Conservation (phyloP, 2,113 vertebrate species). For the Ceyx margarethae region DNA sequence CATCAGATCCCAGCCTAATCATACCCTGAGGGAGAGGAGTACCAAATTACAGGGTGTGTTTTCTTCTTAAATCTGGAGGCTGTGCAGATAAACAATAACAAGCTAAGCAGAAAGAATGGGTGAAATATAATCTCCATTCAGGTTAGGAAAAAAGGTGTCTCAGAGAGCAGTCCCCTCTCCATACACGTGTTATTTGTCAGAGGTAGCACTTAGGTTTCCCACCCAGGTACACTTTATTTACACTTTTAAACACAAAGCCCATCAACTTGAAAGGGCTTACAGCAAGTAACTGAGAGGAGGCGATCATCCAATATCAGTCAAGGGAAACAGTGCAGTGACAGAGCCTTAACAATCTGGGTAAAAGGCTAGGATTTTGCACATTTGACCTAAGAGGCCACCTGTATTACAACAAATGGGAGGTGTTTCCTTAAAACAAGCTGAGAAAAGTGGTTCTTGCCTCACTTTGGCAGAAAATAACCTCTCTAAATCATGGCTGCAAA, state of each 20-base stretch:
- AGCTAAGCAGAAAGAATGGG: background rate
- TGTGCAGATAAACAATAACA: constrained; percentile 27
- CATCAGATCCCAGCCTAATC: constrained; percentile 28
- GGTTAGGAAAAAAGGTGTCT: constrained; percentile 17
- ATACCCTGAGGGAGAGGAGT: constrained; percentile 29
- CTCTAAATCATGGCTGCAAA: background rate
- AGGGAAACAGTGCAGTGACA: constrained; percentile 30
- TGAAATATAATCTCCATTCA: constrained; percentile 22
- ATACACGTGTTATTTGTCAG: constrained; percentile 31
- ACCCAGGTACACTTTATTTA: constrained; percentile 17
- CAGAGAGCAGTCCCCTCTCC: background rate
- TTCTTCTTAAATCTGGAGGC: background rate
- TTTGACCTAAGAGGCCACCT: constrained; percentile 37
- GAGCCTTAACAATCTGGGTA: constrained; percentile 54
- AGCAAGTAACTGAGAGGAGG: background rate
- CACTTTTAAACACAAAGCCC: background rate
- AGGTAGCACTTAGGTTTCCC: constrained; percentile 54
- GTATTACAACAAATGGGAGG: constrained; percentile 35
- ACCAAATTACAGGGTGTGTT: constrained; percentile 39
- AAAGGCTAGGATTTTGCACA: constrained; percentile 53
- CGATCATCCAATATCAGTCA: background rate
- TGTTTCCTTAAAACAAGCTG: constrained; percentile 36
- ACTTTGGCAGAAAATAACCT: background rate
- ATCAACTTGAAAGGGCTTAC: constrained; percentile 20
- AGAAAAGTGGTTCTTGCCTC: background rate